Evolutionary conservation across 2,797 vertebrate genomes (phyloP), one percentile per base, ranked within the genome.

Genomic region (Enteromius treurensis): DNA sequence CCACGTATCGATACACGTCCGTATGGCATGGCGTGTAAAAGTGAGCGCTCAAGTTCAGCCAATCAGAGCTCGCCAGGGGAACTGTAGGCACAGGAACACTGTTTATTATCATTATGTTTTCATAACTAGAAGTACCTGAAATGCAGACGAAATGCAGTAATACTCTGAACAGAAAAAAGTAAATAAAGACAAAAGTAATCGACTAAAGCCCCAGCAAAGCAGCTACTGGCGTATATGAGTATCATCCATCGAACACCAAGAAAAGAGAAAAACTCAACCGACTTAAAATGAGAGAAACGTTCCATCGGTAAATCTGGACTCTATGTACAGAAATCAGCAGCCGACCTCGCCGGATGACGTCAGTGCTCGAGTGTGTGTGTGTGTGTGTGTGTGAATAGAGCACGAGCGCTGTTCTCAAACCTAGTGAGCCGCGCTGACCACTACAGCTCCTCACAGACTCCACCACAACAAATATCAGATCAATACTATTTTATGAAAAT

Each of bases 221-320:
- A 84, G 80, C 87, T 77, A 87, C 86, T 86, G 88, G 86, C 82
- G 75, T 84, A 87, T 88, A 85, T 86, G 87, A 85, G 82, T 79
- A 85, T 85, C 82, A 88, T 85, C 84, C 81, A 87, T 53, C 77
- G 42, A 87, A 88, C 86, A 87, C 82, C 85, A 19, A 88, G 81
- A 81, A 86, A 80, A 87, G 79, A 86, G 79, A 74, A 55, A 80
- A 85, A 87, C 60, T 77, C 65, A 86, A 84, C 45, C 60, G 49
- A 85, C 67, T 71, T 79, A 77, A 86, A 85, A 84, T 83, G 81
- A 83, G 82, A 85, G 42, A 87, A 88, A 86, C 65, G 47, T 68
- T 67, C 64, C n/a, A 45, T 60, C 53, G 3, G 23, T 70, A 80
- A 32, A 77, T 67, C 60, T 77, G 47, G 83, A 62, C 55, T 87